A percentile compares a stretch with the other conserved stretches of the same genome.
Conservation (phyloP, 2,888 invertebrate species). For the Aquatica leii region DNA sequence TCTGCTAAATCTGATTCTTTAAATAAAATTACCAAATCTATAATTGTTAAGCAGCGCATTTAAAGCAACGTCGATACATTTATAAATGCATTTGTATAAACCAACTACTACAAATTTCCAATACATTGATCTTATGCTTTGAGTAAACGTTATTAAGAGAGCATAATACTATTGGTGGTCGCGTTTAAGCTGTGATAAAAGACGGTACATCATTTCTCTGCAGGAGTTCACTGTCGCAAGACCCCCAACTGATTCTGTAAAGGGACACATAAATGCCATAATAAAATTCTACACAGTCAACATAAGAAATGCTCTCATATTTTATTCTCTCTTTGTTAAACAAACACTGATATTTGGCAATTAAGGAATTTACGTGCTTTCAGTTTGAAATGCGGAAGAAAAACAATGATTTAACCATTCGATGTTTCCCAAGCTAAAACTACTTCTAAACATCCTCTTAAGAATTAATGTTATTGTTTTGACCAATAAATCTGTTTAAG, state of each 20-base stretch:
- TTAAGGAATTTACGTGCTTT: constrained; percentile 42
- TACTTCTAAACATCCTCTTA: constrained; percentile 31
- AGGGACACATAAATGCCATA: constrained; percentile 49
- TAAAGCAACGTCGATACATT: no score
- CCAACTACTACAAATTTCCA: no score
- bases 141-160: constrained; percentile 17
- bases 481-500: constrained; percentile 45
- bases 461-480: constrained; percentile 47
- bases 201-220: constrained; percentile 39
- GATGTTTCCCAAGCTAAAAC: constrained; percentile 18
- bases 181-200: constrained; percentile 28
- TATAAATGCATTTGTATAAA: no score
- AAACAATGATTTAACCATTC: constrained; percentile 21
- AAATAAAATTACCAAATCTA: no score
- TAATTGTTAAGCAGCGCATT: no score
- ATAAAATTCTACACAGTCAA: constrained; percentile 45
- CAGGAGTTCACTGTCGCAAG: constrained; percentile 45
- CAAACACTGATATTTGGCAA: constrained; percentile 46
- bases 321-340: constrained; percentile 33
- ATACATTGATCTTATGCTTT: no score
- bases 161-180: constrained; percentile 26
- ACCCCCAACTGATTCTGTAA: constrained; percentile 44
- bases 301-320: constrained; percentile 22
- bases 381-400: constrained; percentile 18
- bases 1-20: no score